phyloP scores from a whole-genome alignment of 2,113 vertebrate species.

The Cavia porcellus region DNA sequence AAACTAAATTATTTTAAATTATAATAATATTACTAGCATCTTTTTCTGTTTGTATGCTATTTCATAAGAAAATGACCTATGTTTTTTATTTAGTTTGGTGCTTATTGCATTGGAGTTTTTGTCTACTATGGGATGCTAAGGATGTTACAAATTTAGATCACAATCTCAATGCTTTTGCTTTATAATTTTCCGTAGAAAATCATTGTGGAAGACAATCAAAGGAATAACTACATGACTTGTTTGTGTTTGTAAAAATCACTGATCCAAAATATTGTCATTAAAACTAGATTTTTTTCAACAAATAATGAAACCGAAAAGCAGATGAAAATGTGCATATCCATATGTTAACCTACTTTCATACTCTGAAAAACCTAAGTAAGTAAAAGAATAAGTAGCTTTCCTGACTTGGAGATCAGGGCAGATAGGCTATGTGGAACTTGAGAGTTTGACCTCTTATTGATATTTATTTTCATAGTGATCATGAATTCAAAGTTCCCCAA shows the following conservation, averaged over 20 bases:
- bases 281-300: neutral
- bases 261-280: neutral
- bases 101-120: neutral
- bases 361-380: neutral
- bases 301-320: slow-evolving; percentile 14
- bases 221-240: neutral
- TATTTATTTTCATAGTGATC: neutral
- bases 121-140: neutral
- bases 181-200: neutral
- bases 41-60: neutral
- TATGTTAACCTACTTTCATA: neutral
- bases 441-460: neutral
- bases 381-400: neutral
- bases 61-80: neutral
- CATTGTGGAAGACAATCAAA: neutral
- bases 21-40: neutral
- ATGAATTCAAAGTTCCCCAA: neutral
- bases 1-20: slow-evolving; percentile 64
- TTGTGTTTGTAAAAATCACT: neutral
- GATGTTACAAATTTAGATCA: slow-evolving; percentile 2
- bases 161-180: neutral
- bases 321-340: neutral
- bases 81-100: neutral
- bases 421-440: neutral
- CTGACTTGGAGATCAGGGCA: neutral